phyloP scores from a whole-genome alignment of 2,797 vertebrate species.

The Intellagama lesueurii region DNA sequence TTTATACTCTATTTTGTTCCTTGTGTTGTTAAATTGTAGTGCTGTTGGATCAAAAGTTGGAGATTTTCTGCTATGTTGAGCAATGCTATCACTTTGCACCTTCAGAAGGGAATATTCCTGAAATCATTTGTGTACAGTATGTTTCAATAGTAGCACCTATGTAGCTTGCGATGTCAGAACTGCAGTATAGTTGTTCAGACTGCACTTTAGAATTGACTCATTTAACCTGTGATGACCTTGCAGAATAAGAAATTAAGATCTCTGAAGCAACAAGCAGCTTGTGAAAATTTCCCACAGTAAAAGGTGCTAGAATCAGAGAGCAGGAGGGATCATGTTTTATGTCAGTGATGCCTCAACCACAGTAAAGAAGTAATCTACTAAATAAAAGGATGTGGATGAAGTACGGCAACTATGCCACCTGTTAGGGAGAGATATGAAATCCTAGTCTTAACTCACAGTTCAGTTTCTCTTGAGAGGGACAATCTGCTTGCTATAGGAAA shows the following conservation, averaged over 20 bases:
- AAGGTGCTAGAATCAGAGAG: background rate
- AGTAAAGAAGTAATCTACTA: background rate
- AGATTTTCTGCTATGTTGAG: too few relatives aligned
- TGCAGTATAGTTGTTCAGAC: background rate
- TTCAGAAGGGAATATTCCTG: background rate
- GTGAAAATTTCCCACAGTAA: background rate
- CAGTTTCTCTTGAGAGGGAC: background rate
- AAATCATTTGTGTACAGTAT: constrained; percentile 11
- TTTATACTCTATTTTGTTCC: too few relatives aligned
- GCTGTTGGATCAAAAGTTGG: too few relatives aligned
- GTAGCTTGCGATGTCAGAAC: background rate
- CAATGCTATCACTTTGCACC: too few relatives aligned
- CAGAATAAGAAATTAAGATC: background rate
- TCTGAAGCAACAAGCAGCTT: background rate
- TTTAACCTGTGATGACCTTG: background rate
- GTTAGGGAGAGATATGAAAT: background rate
- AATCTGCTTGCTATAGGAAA: background rate
- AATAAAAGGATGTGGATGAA: constrained; percentile 2
- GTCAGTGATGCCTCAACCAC: background rate
- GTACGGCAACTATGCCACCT: constrained; percentile 1
- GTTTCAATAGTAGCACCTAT: background rate
- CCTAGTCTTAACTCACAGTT: background rate
- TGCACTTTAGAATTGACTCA: background rate
- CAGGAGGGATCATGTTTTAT: background rate
- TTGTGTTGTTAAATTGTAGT: too few relatives aligned